Conservation (phyloP, 2,797 vertebrate species). For the Tinamus major region DNA sequence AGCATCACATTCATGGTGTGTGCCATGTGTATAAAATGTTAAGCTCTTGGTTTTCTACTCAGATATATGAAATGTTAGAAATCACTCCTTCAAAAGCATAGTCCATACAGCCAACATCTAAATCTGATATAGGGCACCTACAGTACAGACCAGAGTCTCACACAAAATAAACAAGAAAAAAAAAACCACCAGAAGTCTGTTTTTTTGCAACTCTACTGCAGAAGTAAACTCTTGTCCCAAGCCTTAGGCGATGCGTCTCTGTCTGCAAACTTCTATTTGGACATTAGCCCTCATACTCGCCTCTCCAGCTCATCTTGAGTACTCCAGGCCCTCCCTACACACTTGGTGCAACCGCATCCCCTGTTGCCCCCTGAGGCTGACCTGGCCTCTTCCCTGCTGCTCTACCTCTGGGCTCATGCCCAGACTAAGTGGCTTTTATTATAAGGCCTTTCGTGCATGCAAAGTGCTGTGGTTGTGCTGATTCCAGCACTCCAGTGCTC, state of each 20-base stretch:
- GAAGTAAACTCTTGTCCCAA: not conserved
- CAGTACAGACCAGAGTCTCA: not conserved
- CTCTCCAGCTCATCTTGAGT: not conserved
- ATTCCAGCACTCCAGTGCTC: accelerated
- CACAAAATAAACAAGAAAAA: too few species aligned
- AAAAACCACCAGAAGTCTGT: accelerated
- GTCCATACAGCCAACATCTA: not conserved
- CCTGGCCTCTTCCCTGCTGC: not conserved
- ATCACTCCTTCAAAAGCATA: not conserved
- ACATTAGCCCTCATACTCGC: not conserved
- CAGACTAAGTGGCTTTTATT: not conserved
- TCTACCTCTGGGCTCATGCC: not conserved
- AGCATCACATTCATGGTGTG: not conserved
- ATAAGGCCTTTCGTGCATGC: not conserved
- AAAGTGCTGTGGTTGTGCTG: accelerated
- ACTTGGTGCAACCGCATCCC: too few species aligned
- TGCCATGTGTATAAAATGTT: not conserved
- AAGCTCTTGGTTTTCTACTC: not conserved
- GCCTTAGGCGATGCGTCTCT: not conserved
- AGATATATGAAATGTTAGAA: not conserved
- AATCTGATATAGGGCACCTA: not conserved
- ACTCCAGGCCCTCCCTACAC: accelerated
- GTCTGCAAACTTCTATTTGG: not conserved
- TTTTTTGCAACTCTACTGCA: not conserved
- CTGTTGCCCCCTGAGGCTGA: too few species aligned